Evolutionary conservation across 2,797 vertebrate species (phyloP).

Genomic region (Crenichthys baileyi): DNA sequence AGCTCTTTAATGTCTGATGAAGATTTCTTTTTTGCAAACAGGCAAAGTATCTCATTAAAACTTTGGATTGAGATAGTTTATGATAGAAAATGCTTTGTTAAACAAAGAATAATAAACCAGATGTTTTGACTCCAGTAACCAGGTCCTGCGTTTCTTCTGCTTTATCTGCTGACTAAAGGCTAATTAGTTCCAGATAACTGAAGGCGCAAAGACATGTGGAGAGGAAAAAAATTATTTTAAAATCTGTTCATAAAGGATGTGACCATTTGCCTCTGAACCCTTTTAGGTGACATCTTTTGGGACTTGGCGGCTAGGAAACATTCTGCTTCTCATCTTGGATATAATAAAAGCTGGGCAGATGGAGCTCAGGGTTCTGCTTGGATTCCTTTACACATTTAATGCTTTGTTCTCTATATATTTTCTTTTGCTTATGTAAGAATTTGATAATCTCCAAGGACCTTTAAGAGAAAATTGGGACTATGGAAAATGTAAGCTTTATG

Average conservation of each 20-base stretch:
- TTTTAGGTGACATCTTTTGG: constrained; percentile 14
- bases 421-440: constrained; percentile 9
- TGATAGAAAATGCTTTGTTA: constrained; percentile 55
- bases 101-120: constrained; percentile 60
- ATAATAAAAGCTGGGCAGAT: too few species aligned
- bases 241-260: constrained; percentile 32
- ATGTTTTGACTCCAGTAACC: constrained; percentile 35
- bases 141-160: constrained; percentile 49
- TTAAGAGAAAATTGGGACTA: not conserved
- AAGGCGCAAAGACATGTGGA: constrained; percentile 38
- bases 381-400: not conserved
- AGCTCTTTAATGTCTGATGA: constrained; percentile 44
- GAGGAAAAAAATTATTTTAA: constrained; percentile 14
- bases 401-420: constrained; percentile 1
- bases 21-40: constrained; percentile 49
- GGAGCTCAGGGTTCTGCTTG: constrained; percentile 10
- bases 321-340: constrained; percentile 17
- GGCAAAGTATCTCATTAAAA: constrained; percentile 35
- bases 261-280: constrained; percentile 15
- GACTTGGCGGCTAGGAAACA: constrained; percentile 9
- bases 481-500: not conserved
- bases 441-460: not conserved
- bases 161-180: constrained; percentile 51
- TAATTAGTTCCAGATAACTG: constrained; percentile 66
- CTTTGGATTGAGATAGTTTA: constrained; percentile 23